phyloP scores from a whole-genome alignment of 1,140 invertebrate species.

The Drosophila subpulchrella region DNA sequence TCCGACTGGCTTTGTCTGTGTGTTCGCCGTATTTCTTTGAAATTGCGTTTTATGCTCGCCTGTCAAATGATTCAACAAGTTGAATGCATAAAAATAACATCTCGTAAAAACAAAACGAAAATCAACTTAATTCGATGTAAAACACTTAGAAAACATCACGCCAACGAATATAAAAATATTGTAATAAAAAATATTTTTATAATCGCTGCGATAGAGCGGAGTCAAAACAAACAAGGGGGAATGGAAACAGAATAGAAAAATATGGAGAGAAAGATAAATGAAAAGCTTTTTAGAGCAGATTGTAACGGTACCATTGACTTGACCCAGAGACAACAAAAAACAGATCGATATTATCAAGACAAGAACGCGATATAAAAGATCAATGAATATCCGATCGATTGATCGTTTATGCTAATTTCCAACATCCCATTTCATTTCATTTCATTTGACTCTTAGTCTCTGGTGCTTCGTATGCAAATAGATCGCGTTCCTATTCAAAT shows the following conservation, averaged over 20 bases:
- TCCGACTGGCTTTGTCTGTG: neutral
- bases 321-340: slow-evolving; percentile 24
- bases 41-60: slow-evolving; percentile 56
- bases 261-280: slow-evolving; percentile 6
- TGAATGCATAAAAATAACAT: slow-evolving; percentile 63
- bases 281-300: slow-evolving; percentile 27
- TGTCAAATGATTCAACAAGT: slow-evolving; percentile 65
- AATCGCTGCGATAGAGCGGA: slow-evolving; percentile 1
- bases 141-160: slow-evolving; percentile 30
- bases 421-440: slow-evolving; percentile 32
- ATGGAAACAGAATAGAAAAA: slow-evolving; percentile 27
- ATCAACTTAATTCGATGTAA: slow-evolving; percentile 44
- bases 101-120: slow-evolving; percentile 38
- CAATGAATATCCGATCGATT: slow-evolving; percentile 33
- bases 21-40: slow-evolving; percentile 59
- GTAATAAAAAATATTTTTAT: slow-evolving; percentile 57
- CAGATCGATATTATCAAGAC: slow-evolving; percentile 7
- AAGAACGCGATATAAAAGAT: slow-evolving; percentile 16
- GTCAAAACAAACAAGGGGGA: slow-evolving; percentile 27
- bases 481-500: slow-evolving; percentile 34
- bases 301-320: slow-evolving; percentile 28
- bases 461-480: slow-evolving; percentile 23
- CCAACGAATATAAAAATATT: slow-evolving; percentile 28
- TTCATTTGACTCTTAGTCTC: slow-evolving; percentile 1
- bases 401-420: slow-evolving; percentile 41